Evolutionary conservation across 2,888 invertebrate species (phyloP).

Genomic region (Melitaea athalia): DNA sequence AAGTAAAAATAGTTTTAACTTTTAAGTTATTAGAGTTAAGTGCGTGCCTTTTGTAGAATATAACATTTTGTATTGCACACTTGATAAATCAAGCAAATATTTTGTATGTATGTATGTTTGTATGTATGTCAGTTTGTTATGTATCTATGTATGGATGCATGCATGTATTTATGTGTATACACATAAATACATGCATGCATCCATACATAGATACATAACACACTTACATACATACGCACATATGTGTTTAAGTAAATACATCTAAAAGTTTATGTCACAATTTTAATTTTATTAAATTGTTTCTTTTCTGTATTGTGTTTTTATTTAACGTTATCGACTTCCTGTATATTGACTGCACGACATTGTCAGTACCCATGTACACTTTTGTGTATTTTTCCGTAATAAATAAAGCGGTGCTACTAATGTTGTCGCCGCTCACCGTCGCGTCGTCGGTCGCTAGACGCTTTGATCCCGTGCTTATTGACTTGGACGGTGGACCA

Average conservation of each 20-base stretch:
- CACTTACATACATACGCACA: too few relatives aligned
- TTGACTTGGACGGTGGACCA: too few relatives aligned
- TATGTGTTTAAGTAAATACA: too few relatives aligned
- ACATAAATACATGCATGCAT: too few relatives aligned
- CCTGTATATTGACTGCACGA: background rate
- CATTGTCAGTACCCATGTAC: background rate
- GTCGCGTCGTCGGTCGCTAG: too few relatives aligned
- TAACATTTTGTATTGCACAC: conserved; percentile 15
- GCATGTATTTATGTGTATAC: too few relatives aligned
- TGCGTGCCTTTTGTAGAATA: conserved; percentile 23
- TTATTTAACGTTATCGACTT: background rate
- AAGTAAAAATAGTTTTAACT: conserved; percentile 27
- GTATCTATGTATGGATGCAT: too few relatives aligned
- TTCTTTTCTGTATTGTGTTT: conserved; percentile 36
- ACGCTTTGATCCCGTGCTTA: conserved; percentile 52
- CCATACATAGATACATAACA: too few relatives aligned
- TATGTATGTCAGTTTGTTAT: too few relatives aligned
- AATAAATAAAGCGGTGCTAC: conserved; percentile 27
- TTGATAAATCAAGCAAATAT: conserved; percentile 20
- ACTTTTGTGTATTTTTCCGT: background rate
- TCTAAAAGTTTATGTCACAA: too few relatives aligned
- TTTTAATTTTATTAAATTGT: conserved; percentile 40
- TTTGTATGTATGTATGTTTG: too few relatives aligned
- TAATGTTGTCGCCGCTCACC: conserved; percentile 44
- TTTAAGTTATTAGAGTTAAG: background rate